These are phyloP conservation scores for Drosophila kambysellisi DNA, from an alignment of 2,888 invertebrate genomes.

Conservation along the genomic window DNA sequence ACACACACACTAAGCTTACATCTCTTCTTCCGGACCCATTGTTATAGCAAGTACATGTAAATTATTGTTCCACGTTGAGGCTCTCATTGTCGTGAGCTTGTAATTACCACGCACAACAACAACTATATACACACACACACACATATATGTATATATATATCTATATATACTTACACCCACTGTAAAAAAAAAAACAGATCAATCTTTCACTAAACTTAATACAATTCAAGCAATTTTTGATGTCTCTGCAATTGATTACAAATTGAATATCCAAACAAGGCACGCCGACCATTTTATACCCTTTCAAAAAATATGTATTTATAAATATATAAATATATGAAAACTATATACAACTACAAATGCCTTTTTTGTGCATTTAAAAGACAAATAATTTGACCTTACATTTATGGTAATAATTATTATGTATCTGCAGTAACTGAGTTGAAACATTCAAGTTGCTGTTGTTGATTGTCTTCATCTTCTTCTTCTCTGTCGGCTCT, in stretches of 20 bases:
- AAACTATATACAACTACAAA: background rate
- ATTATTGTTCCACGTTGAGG: constrained; percentile 74
- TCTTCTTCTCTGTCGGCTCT: background rate
- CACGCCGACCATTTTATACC: background rate
- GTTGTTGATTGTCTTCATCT: background rate
- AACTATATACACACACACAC: constrained; percentile 1
- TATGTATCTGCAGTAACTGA: background rate
- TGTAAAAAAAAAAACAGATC: background rate
- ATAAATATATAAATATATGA: background rate
- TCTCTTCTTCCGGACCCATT: constrained; percentile 75
- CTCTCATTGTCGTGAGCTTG: constrained; percentile 64
- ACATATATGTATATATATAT: constrained; percentile 4
- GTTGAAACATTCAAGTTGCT: background rate
- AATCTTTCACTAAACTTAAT: constrained; percentile 6
- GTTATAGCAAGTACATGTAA: constrained; percentile 78
- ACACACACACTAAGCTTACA: constrained; percentile 8
- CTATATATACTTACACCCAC: background rate
- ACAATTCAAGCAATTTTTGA: constrained; percentile 1
- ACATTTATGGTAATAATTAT: background rate
- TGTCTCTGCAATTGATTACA: constrained; percentile 1
- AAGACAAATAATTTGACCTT: constrained; percentile 1
- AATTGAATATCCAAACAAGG: background rate
- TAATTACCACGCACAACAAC: constrained; percentile 68
- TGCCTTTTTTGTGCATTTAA: background rate
- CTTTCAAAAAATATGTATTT: background rate